These are phyloP conservation scores for Phodopus roborovskii DNA, from an alignment of 2,113 vertebrate genomes.

Conservation along the genomic window DNA sequence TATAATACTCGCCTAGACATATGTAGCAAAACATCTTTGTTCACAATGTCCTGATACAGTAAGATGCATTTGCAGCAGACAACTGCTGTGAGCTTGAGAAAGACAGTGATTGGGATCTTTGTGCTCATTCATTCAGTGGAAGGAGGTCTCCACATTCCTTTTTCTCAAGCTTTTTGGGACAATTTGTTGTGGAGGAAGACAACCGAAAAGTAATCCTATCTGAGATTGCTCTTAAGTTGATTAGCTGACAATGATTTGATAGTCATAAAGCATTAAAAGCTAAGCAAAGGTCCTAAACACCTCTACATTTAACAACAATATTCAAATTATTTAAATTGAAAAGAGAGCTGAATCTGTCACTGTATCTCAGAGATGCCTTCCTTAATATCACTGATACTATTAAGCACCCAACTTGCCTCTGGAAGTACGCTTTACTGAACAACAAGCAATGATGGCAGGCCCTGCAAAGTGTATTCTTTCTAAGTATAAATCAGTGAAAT, in stretches of 20 bases:
- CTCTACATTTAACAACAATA: slow-evolving; percentile 5
- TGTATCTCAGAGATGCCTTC: background rate
- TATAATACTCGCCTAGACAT: slow-evolving; percentile 12
- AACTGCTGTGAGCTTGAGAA: slow-evolving; percentile 16
- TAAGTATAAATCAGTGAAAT: slow-evolving; percentile 31
- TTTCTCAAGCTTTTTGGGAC: background rate
- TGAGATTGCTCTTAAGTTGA: slow-evolving; percentile 35
- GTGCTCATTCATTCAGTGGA: background rate
- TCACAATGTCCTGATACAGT: background rate
- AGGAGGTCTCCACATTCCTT: background rate
- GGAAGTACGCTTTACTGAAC: background rate
- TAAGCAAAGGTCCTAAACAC: background rate
- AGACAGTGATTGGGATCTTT: slow-evolving; percentile 40
- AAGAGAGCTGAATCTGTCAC: background rate
- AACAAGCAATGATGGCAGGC: slow-evolving; percentile 25
- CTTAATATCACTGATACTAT: background rate
- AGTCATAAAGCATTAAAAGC: background rate
- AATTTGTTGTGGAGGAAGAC: background rate
- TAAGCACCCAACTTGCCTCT: background rate
- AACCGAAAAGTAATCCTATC: slow-evolving; percentile 34
- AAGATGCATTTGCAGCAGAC: slow-evolving; percentile 50
- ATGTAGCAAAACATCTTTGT: slow-evolving; percentile 46
- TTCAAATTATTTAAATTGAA: background rate
- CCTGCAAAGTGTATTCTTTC: background rate
- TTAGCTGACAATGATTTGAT: slow-evolving; percentile 46